phyloP scores from a whole-genome alignment of 2,113 vertebrate genomes.

The Hippocampus zosterae region DNA sequence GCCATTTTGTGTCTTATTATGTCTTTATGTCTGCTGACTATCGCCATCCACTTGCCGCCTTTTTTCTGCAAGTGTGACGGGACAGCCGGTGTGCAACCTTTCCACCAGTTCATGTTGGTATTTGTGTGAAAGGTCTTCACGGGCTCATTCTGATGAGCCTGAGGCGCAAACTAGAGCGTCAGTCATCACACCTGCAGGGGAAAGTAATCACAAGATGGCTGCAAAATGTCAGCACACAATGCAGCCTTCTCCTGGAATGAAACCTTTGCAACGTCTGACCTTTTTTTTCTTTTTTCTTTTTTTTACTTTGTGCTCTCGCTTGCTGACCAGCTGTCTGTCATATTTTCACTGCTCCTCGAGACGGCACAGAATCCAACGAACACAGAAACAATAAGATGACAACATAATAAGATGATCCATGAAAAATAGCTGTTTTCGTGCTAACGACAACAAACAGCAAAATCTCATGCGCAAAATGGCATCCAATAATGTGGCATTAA shows the following conservation, averaged over 20 bases:
- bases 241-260: conserved; percentile 36
- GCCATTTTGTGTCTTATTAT: not conserved
- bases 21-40: not conserved
- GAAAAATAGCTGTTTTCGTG: too few species aligned
- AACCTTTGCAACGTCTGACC: conserved; percentile 49
- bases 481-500: not conserved
- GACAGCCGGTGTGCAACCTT: conserved; percentile 5
- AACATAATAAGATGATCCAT: too few species aligned
- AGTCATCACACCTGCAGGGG: conserved; percentile 51
- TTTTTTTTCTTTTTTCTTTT: conserved; percentile 47
- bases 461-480: not conserved
- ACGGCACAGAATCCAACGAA: not conserved
- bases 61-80: conserved; percentile 15
- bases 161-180: conserved; percentile 18
- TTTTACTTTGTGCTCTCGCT: conserved; percentile 19
- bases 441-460: not conserved
- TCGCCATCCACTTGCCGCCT: not conserved
- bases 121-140: conserved; percentile 30
- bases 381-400: not conserved
- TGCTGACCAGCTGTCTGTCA: conserved; percentile 29
- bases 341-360: conserved; percentile 6
- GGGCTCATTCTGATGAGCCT: conserved; percentile 10
- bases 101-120: conserved; percentile 1
- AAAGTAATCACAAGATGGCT: conserved; percentile 55
- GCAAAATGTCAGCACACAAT: conserved; percentile 59